Evolutionary conservation across 1,140 invertebrate species (phyloP), one percentile per base, ranked within the genome.

Genomic region (Trissolcus basalis): DNA sequence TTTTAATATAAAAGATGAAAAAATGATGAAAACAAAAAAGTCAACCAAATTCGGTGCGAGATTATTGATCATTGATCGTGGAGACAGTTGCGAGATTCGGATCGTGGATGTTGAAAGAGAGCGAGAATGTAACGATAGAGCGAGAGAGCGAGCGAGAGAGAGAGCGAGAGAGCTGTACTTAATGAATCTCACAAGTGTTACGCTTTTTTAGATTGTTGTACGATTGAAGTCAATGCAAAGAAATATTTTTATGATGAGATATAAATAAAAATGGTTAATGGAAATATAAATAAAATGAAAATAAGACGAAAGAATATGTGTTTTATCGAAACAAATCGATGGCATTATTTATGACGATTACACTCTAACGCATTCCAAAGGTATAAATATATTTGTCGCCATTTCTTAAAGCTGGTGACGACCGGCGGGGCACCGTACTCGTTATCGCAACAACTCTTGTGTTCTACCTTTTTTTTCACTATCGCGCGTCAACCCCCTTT

Each of bases 361-460:
- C 54, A 65, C 60, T 74, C 58, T 63, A 63, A 74, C 71, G 71
- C 71, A 74, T 74, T 74, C 71, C 71, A 74, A 74, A 74, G 71
- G 27, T 73, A 60, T 67, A 63, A 70, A 49, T 65, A 60, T 72
- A 64, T 45, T 49, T 67, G 70, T 65, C 61, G 61, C 70, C 70
- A 67, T 67, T 67, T 60, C 61, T 55, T 60, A 35, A 13, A 33
- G 43, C 43, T 50, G 56, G 50, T 45, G 36, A 45, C 53, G 54
- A 44, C 50, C 32, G 27, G 56, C 63, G 72, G 69, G 68, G 71
- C 72, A 79, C 77, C 63, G 63, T 60, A 41, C 48, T 71, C 45
- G 48, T 63, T 78, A 77, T 78, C 35, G 50, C 81, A 79, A n/a
- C n/a, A 27, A 27, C 19, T 27, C 19, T 27, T 27, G 2, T 27